Evolutionary conservation across 2,113 vertebrate species (phyloP), one percentile per base, ranked within the genome.

Genomic region (Chloropsis cyanopogon): DNA sequence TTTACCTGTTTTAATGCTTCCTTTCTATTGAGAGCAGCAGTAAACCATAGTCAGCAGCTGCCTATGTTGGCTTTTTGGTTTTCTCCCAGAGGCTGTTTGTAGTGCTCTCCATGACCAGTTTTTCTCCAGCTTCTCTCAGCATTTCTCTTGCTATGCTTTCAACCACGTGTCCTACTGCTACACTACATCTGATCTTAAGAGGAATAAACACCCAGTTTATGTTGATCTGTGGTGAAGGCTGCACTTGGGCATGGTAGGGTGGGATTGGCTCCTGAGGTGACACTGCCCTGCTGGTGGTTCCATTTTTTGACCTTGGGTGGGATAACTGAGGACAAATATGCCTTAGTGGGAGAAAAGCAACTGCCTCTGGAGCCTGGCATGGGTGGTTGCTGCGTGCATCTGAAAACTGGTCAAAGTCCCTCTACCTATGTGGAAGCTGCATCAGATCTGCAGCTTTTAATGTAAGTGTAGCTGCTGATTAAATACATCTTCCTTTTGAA

Each of bases 291-390:
- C 15, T 57, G 9, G 2, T 2, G 16, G 14, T 37, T 28, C 60
- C 39, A 9, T 11, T 44, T 84, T 57, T 54, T 83, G 21, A 63
- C 42, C 17, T 83, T 0, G 1, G n/a, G 13, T 90, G n/a, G 44
- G 26, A 26, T 71, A 41, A n/a, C 5, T 28, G 49, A 70, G 73
- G 41, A 9, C 2, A 3, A 21, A 39, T 50, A 20, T 20, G 29
- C 25, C 14, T 59, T 31, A 13, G 33, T 49, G 59, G 47, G 9
- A 16, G 24, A 26, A 73, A 35, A 91, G 22, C 18, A 77, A 2
- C 12, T 1, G 7, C 14, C 37, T 50, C 42, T 15, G 63, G 46
- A 54, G 66, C 39, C n/a, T 0, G 4, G 37, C 0, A 0, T 2
- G 1, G 6, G 16, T 46, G 50, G 46, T 14, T 64, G 44, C 4